These are phyloP conservation scores for Maniola jurtina DNA, from an alignment of 1,140 invertebrate genomes.

Conservation along the genomic window DNA sequence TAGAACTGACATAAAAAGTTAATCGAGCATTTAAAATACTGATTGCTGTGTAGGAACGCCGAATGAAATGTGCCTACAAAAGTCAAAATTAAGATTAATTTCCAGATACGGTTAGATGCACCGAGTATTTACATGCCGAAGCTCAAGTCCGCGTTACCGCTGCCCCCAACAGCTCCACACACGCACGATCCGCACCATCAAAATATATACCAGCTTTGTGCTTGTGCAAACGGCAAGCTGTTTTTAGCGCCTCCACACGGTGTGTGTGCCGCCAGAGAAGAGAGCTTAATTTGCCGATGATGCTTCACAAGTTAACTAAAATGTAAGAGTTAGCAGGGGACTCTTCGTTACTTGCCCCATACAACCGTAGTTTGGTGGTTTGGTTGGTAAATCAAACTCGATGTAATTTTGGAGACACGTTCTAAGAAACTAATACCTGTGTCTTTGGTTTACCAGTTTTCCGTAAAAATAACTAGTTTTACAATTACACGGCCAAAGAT, in stretches of 20 bases:
- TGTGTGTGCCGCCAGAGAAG: conserved; percentile 82
- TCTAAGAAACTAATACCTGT: no score
- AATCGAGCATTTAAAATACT: no score
- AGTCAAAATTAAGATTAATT: conserved; percentile 24
- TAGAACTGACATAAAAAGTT: no score
- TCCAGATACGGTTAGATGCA: conserved; percentile 81
- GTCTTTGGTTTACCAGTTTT: no score
- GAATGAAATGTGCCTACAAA: not conserved
- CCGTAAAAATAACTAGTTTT: no score
- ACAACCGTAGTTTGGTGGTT: no score
- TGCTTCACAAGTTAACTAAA: conserved; percentile 26
- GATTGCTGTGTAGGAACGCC: not conserved
- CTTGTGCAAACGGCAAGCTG: conserved; percentile 93
- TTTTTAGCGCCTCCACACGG: conserved; percentile 92
- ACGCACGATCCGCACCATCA: conserved; percentile 78
- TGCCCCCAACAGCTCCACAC: conserved; percentile 68
- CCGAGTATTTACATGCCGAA: conserved; percentile 86
- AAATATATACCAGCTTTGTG: conserved; percentile 92
- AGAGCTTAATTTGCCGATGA: conserved; percentile 78
- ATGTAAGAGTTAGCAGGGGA: no score
- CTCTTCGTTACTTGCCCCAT: no score
- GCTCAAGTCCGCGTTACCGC: conserved; percentile 82
- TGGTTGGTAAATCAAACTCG: no score
- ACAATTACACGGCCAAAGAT: no score
- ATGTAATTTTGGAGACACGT: no score